phyloP scores from a whole-genome alignment of 2,113 vertebrate genomes.

The Atlantisia rogersi region DNA sequence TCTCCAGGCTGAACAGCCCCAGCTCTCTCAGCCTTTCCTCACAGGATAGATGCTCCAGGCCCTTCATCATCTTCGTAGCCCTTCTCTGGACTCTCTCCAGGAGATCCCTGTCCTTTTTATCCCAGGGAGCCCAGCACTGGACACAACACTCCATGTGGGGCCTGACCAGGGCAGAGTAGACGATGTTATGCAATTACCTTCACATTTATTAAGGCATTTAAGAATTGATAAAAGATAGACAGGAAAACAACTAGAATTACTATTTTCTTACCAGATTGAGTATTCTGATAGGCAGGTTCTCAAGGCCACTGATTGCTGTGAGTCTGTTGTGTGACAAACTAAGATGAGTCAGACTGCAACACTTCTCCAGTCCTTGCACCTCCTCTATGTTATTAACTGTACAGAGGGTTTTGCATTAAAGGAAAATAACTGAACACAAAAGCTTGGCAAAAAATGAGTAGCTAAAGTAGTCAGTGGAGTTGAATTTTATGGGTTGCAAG shows the following conservation, averaged over 20 bases:
- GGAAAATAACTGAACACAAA: conserved; percentile 28
- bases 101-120: no score
- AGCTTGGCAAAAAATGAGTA: not conserved
- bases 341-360: conserved; percentile 81
- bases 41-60: no score
- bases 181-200: no score
- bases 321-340: conserved; percentile 88
- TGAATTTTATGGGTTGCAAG: not conserved
- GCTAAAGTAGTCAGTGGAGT: not conserved
- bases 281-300: conserved; percentile 77
- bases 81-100: no score
- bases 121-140: no score
- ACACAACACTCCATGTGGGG: no score
- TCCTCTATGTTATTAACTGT: conserved; percentile 85
- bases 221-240: no score
- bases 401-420: conserved; percentile 48
- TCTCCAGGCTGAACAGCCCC: no score
- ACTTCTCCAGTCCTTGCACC: conserved; percentile 85
- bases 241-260: fast-evolving
- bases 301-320: conserved; percentile 72
- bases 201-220: not conserved
- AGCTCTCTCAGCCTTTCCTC: no score
- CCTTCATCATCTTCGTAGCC: no score
- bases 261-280: conserved; percentile 83
- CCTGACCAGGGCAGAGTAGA: no score